A percentile compares a stretch with the other conserved stretches of the same genome.
Evolutionary conservation across 2,113 vertebrate species (phyloP).

Genomic region (Crotalus viridis): DNA sequence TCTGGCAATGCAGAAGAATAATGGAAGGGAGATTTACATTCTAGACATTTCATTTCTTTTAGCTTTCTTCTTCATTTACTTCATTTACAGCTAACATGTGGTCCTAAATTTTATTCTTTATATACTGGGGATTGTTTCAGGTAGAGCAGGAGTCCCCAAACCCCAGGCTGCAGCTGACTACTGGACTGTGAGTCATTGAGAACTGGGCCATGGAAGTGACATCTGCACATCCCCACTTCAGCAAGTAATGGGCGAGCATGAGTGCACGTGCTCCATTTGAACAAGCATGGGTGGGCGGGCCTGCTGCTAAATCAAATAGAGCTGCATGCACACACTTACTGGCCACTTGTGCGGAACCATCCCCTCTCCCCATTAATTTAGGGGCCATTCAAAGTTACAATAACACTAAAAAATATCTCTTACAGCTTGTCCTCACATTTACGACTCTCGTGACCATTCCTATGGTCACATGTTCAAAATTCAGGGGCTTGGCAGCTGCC

Average conservation of each 20-base stretch:
- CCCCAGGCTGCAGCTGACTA: too few relatives aligned
- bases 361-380: neutral
- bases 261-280: too few relatives aligned
- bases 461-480: neutral
- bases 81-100: constrained; percentile 10
- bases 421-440: neutral
- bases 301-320: too few relatives aligned
- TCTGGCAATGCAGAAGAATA: neutral
- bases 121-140: constrained; percentile 11
- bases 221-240: too few relatives aligned
- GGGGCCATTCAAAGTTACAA: neutral
- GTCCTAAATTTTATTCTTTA: constrained; percentile 8
- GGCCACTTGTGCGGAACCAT: too few relatives aligned
- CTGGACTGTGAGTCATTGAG: too few relatives aligned
- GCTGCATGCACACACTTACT: too few relatives aligned
- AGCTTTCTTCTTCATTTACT: constrained; percentile 25
- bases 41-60: neutral
- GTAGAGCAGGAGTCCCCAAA: neutral
- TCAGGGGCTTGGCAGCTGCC: neutral
- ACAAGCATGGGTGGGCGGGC: too few relatives aligned
- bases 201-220: too few relatives aligned
- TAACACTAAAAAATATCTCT: neutral
- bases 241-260: too few relatives aligned
- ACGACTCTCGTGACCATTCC: neutral
- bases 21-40: neutral